phyloP scores from a whole-genome alignment of 1,140 invertebrate species.

The Hestina assimilis region DNA sequence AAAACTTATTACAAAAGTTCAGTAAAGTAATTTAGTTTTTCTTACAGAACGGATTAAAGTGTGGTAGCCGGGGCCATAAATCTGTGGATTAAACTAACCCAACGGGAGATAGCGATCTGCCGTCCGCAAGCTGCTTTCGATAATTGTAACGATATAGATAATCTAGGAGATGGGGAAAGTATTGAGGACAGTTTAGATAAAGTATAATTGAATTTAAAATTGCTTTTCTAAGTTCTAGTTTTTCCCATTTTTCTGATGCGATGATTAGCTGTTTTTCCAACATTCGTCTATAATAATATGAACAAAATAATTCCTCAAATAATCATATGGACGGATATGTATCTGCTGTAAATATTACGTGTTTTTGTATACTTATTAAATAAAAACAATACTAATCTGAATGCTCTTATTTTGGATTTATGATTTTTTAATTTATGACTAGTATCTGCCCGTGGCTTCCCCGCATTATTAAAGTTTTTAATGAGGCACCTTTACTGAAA shows the following conservation, averaged over 20 bases:
- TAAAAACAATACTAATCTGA: not conserved
- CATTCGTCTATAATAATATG: too few species aligned
- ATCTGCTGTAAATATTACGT: too few species aligned
- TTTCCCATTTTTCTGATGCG: not conserved
- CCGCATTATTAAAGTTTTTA: too few species aligned
- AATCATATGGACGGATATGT: too few species aligned
- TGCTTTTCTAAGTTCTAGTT: slow-evolving; percentile 1
- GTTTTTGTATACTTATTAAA: too few species aligned
- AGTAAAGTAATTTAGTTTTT: slow-evolving; percentile 36
- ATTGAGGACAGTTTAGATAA: slow-evolving; percentile 30
- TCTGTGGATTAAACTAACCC: slow-evolving; percentile 66
- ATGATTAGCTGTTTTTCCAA: too few species aligned
- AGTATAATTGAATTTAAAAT: slow-evolving; percentile 32
- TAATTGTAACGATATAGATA: slow-evolving; percentile 64
- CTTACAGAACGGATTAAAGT: slow-evolving; percentile 36
- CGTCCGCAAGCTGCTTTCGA: slow-evolving; percentile 49
- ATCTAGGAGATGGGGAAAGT: slow-evolving; percentile 52
- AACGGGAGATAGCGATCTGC: slow-evolving; percentile 62
- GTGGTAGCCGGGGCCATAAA: slow-evolving; percentile 54
- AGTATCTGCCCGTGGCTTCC: too few species aligned
- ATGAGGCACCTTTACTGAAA: too few species aligned
- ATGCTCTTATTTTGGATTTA: not conserved
- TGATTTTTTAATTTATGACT: not conserved
- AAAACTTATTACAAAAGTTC: slow-evolving; percentile 29
- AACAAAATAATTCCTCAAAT: too few species aligned